These are phyloP conservation scores for Cecropterus lyciades DNA, from an alignment of 1,140 invertebrate genomes.

Conservation along the genomic window DNA sequence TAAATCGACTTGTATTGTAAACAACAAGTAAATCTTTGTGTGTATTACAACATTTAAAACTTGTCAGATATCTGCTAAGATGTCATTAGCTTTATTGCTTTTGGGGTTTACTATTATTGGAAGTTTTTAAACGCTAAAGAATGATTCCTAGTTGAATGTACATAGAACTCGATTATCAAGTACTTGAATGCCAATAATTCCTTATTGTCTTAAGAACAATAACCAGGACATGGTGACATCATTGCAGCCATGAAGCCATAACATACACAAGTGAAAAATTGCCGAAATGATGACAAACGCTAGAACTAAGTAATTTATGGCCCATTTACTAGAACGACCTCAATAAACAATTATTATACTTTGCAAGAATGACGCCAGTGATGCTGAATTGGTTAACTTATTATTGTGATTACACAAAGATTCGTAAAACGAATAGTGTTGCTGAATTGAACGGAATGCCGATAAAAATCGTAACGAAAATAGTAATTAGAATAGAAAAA, in stretches of 20 bases:
- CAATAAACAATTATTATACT: conserved; percentile 31
- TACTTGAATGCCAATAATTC: neutral
- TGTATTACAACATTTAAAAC: no score
- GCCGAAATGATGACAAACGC: conserved; percentile 25
- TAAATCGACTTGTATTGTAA: no score
- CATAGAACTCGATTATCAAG: neutral
- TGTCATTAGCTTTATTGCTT: no score
- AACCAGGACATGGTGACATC: conserved; percentile 10
- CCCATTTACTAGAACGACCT: conserved; percentile 20
- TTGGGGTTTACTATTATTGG: no score
- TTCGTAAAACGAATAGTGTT: no score
- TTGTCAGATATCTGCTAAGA: no score
- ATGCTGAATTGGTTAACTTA: conserved; percentile 14
- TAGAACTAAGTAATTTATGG: conserved; percentile 24
- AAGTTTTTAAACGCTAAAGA: no score
- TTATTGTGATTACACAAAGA: conserved; percentile 3
- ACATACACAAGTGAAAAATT: conserved; percentile 30
- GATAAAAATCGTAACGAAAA: no score
- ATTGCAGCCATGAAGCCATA: conserved; percentile 2
- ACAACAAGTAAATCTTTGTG: no score
- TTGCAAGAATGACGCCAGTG: neutral
- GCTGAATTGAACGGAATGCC: no score
- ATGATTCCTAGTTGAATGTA: no score
- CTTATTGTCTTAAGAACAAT: conserved; percentile 3
- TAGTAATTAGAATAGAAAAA: no score